These are phyloP conservation scores for Ivindomyrus marchei DNA, from an alignment of 2,113 vertebrate species.

Conservation along the genomic window DNA sequence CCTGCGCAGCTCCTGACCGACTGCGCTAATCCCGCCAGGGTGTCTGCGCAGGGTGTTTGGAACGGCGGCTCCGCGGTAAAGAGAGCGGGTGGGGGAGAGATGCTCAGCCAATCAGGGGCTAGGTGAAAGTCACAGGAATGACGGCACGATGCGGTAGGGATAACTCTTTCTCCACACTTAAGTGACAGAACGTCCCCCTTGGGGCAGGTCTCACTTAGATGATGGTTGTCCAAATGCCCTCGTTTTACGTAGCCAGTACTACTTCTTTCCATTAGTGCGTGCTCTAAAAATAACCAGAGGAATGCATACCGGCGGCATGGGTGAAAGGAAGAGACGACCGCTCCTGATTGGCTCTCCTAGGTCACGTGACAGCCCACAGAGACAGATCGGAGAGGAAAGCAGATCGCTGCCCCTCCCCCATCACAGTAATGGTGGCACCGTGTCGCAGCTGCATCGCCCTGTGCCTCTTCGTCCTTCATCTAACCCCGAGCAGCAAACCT, in stretches of 20 bases:
- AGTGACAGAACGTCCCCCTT: neutral
- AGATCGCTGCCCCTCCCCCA: neutral
- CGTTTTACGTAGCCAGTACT: neutral
- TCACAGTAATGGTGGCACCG: neutral
- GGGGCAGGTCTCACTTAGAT: neutral
- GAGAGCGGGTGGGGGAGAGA: conserved; percentile 39
- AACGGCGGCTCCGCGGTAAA: conserved; percentile 52
- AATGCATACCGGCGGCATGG: neutral
- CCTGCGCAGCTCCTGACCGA: conserved; percentile 20
- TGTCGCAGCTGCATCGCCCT: neutral
- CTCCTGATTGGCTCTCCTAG: neutral
- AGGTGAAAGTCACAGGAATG: conserved; percentile 35
- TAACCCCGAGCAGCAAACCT: neutral
- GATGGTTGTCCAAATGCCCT: neutral
- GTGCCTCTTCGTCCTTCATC: neutral
- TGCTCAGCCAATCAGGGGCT: conserved; percentile 33
- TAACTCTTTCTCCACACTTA: neutral
- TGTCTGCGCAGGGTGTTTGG: conserved; percentile 46
- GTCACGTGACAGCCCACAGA: neutral
- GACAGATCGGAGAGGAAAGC: neutral
- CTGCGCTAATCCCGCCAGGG: conserved; percentile 50
- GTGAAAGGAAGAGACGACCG: neutral
- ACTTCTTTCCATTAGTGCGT: neutral
- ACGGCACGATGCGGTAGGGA: neutral
- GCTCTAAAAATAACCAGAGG: conserved; percentile 11